Base-by-base conservation (phyloP, 2,797 vertebrate species). In the Rhinoraja longicauda region DNA sequence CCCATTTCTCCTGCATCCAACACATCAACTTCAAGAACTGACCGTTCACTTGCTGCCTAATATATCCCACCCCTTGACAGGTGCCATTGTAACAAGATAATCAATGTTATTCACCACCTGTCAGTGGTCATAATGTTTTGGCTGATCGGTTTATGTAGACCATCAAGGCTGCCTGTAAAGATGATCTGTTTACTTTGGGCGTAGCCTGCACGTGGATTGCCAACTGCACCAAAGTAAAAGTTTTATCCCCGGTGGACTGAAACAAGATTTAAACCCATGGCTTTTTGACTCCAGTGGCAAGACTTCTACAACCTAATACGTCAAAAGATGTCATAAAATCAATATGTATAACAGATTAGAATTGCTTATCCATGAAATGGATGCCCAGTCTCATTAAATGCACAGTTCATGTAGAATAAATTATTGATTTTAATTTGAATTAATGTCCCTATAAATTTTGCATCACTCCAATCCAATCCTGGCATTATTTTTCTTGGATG, bases 351-450 rank as follows among this genome's bases (percentile, higher is more conserved):
- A 39, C 3, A 17, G 32, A 72, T 13, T 72, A 29, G 39, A 53
- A 45, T 53, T 91, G 21, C 39, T 91, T 73, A 72, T 70, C 70
- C 64, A 73, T 91, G 62, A 45, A 91, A 53, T 73, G 36, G 67
- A 32, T 29, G 67, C 64, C 64, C 36, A 53, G 36, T 73, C 90
- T 73, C 64, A 73, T 73, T 72, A 91, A 91, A 70, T 73, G 67
- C 67, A 17, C 21, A 26, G 39, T 64, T 72, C 70, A 70, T 29
- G 24, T 10, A 4, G 90, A 91, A 91, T 72, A 91, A 91, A 72
- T 72, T 73, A 91, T 91, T 73, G 90, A 73, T 91, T 91, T 91
- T 91, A 72, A 91, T 91, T 26, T 45, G 90, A 91, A 91, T 91
- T 73, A 70, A 36, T 45, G 67, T 73, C 45, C 64, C 36, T 21